Conservation (phyloP, 2,797 vertebrate species). For the Syngnathus acus region DNA sequence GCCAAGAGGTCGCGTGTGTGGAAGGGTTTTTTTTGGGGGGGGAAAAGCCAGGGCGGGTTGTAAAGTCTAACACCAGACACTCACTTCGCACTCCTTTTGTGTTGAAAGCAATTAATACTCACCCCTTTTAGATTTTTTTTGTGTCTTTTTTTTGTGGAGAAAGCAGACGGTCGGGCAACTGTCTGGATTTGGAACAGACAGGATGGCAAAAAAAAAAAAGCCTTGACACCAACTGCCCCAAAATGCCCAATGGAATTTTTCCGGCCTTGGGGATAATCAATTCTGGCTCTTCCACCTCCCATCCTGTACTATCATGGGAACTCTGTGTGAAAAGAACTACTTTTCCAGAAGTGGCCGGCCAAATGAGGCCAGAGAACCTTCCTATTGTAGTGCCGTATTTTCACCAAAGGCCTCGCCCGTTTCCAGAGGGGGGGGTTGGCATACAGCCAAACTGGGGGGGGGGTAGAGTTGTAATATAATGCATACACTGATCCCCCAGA, state of each 20-base stretch:
- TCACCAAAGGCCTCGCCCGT: constrained; percentile 51
- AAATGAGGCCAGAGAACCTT: constrained; percentile 64
- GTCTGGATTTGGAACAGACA: no score
- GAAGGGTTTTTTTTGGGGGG: no score
- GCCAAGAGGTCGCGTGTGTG: no score
- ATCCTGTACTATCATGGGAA: not conserved
- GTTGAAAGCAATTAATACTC: not conserved
- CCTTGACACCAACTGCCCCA: no score
- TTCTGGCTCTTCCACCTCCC: not conserved
- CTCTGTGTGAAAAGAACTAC: not conserved
- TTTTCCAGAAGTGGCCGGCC: constrained; percentile 60
- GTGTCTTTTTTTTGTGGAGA: no score
- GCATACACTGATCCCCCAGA: constrained; percentile 63
- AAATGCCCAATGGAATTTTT: not conserved
- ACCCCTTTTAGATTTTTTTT: no score
- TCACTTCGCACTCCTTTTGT: not conserved
- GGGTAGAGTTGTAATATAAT: constrained; percentile 55
- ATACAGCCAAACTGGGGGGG: constrained; percentile 44
- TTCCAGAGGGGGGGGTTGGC: constrained; percentile 34
- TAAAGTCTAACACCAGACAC: not conserved
- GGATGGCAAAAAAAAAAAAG: no score
- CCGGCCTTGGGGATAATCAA: not conserved
- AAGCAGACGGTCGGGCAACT: no score
- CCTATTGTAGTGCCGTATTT: constrained; percentile 61
- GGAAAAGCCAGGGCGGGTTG: not conserved